A percentile compares a stretch with the other conserved stretches of the same genome.
Conservation (phyloP, 2,888 invertebrate species). For the Heliconius cydno region DNA sequence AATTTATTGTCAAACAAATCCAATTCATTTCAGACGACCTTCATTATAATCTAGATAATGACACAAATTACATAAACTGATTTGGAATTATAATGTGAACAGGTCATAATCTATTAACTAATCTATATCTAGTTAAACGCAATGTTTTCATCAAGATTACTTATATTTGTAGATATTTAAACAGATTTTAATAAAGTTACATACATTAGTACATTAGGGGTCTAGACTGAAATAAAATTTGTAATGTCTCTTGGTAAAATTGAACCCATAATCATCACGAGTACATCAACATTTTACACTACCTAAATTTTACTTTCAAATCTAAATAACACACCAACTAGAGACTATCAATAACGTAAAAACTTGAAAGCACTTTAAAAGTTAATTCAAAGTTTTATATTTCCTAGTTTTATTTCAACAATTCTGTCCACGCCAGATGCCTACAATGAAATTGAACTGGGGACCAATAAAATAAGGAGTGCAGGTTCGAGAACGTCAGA, state of each 20-base stretch:
- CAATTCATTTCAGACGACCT: slow-evolving; percentile 29
- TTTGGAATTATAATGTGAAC: slow-evolving; percentile 37
- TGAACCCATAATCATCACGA: neutral
- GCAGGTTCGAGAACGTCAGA: slow-evolving; percentile 43
- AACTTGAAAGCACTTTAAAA: slow-evolving; percentile 23
- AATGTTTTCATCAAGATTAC: slow-evolving; percentile 10
- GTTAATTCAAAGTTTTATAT: slow-evolving; percentile 31
- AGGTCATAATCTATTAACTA: slow-evolving; percentile 39
- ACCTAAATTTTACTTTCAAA: neutral
- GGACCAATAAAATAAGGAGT: slow-evolving; percentile 43
- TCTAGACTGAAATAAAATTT: neutral
- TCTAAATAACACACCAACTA: slow-evolving; percentile 16
- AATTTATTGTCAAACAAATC: neutral
- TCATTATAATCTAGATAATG: slow-evolving; percentile 25
- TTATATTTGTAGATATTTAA: neutral
- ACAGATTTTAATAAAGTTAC: neutral
- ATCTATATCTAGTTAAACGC: neutral
- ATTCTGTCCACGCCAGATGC: slow-evolving; percentile 41
- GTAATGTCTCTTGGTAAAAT: too few species aligned
- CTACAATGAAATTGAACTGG: slow-evolving; percentile 42
- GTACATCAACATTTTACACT: neutral
- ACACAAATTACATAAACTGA: slow-evolving; percentile 39
- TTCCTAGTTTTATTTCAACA: slow-evolving; percentile 33
- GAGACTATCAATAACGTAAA: slow-evolving; percentile 20
- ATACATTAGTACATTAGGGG: too few species aligned